A percentile compares a stretch with the other conserved stretches of the same genome.
phyloP scores from a whole-genome alignment of 2,113 vertebrate genomes.

The Micronycteris hirsuta region DNA sequence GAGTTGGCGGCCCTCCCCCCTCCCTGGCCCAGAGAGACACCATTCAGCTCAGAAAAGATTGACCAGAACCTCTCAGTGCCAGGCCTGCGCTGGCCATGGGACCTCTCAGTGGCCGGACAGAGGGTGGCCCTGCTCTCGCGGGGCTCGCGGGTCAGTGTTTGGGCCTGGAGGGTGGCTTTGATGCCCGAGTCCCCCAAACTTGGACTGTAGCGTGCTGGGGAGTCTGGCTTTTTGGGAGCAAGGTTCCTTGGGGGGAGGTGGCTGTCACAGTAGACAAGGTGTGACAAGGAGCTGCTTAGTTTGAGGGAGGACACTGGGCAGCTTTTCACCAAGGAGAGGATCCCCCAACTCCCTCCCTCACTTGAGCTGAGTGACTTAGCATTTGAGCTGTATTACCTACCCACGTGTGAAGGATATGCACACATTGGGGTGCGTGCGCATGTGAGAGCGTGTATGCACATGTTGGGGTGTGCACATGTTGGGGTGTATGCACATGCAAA shows the following conservation, averaged over 20 bases:
- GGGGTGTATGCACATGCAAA: neutral
- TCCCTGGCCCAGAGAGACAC: neutral
- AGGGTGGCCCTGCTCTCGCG: neutral
- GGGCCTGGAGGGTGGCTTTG: neutral
- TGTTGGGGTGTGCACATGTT: neutral
- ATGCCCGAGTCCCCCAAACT: neutral
- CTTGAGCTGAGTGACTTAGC: neutral
- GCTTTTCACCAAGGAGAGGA: neutral
- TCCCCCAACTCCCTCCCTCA: neutral
- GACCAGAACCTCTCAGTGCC: neutral
- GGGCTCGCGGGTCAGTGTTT: neutral
- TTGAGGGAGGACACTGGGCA: fast-evolving
- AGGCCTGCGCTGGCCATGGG: neutral
- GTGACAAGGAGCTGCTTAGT: neutral
- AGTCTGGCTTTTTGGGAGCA: neutral
- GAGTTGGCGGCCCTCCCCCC: constrained; percentile 72
- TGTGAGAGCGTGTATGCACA: too few species aligned
- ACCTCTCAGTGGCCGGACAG: neutral
- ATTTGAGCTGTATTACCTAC: neutral
- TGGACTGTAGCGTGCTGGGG: neutral
- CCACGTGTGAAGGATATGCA: neutral
- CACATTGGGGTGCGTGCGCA: neutral
- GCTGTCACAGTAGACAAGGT: fast-evolving
- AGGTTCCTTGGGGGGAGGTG: neutral
- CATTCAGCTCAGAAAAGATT: neutral